These are phyloP conservation scores for Aethes cnicana DNA, from an alignment of 2,888 invertebrate species.

Conservation along the genomic window DNA sequence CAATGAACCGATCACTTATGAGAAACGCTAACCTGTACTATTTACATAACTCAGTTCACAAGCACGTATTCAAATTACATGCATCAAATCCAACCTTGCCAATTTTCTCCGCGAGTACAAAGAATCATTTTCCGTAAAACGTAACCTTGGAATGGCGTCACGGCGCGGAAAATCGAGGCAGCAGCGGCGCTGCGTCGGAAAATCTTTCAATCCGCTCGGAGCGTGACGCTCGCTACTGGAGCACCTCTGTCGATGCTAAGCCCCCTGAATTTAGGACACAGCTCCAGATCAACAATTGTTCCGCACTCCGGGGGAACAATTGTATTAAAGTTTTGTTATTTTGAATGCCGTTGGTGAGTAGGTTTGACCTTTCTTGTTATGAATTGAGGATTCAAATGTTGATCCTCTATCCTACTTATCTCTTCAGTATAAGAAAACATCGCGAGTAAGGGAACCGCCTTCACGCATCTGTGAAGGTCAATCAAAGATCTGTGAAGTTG, in stretches of 20 bases:
- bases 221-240: conserved; percentile 50
- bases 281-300: conserved; percentile 42
- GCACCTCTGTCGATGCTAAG: conserved; percentile 53
- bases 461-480: too few relatives aligned
- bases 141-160: conserved; percentile 47
- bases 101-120: conserved; percentile 3
- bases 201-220: conserved; percentile 58
- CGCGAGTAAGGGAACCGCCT: too few relatives aligned
- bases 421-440: too few relatives aligned
- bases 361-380: too few relatives aligned
- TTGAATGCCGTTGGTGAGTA: too few relatives aligned
- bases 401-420: too few relatives aligned
- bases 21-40: too few relatives aligned
- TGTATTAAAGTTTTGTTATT: background rate
- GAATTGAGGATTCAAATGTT: too few relatives aligned
- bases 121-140: conserved; percentile 34
- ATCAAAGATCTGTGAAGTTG: too few relatives aligned
- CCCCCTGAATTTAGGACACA: conserved; percentile 51
- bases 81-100: background rate
- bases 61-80: background rate
- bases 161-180: conserved; percentile 48
- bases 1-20: too few relatives aligned
- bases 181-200: conserved; percentile 52
- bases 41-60: background rate
- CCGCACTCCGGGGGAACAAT: conserved; percentile 31